Evolutionary conservation across 1,140 invertebrate genomes (phyloP), one percentile per base, ranked within the genome.

Genomic region (Trichogramma pretiosum): DNA sequence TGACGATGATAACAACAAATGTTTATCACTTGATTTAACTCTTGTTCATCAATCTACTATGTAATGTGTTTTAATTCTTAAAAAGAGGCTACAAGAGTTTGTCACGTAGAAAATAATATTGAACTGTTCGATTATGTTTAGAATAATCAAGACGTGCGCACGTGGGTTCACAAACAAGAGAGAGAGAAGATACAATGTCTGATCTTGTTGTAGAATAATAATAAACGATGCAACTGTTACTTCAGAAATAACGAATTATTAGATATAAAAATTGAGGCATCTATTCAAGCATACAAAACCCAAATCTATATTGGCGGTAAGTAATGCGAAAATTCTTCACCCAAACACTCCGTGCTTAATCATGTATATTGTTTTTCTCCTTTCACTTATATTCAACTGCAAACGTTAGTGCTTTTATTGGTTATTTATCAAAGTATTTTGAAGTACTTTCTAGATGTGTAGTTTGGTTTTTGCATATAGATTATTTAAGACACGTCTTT

Each of bases 401-500:
- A n/a, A n/a, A n/a, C n/a, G n/a, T n/a, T n/a, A n/a, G n/a, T n/a
- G n/a, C n/a, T n/a, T n/a, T n/a, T n/a, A n/a, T n/a, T n/a, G n/a
- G n/a, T n/a, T n/a, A n/a, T n/a, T n/a, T n/a, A n/a, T n/a, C n/a
- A n/a, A n/a, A n/a, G n/a, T n/a, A n/a, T n/a, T n/a, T n/a, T n/a
- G n/a, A n/a, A n/a, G n/a, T n/a, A n/a, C n/a, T n/a, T n/a, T n/a
- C n/a, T n/a, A n/a, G n/a, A n/a, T n/a, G n/a, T n/a, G n/a, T n/a
- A n/a, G n/a, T n/a, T n/a, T n/a, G n/a, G n/a, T n/a, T n/a, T n/a
- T n/a, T n/a, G n/a, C n/a, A n/a, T n/a, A 63, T 63, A 36, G 50
- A 57, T 58, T 60, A 58, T 58, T 58, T 63, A 63, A 61, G 57
- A 63, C 53, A 63, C 53, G 53, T 65, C 63, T 65, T 65, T 65